Conservation (phyloP, 2,797 vertebrate species). For the Diplodus sargus region DNA sequence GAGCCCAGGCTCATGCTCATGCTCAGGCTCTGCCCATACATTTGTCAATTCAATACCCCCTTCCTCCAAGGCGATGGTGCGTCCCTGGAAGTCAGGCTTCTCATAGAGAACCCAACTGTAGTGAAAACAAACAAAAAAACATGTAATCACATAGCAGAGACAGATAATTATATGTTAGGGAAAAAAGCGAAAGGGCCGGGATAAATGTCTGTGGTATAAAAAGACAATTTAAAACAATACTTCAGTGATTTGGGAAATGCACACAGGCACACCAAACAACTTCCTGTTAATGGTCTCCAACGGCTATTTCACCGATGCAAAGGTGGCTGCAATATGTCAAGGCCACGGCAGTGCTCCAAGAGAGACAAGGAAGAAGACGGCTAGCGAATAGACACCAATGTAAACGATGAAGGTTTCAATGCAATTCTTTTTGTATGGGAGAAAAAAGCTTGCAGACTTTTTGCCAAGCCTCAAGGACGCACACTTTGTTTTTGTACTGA, state of each 20-base stretch:
- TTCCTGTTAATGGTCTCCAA: background rate
- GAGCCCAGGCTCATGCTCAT: too few relatives aligned
- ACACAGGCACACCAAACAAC: background rate
- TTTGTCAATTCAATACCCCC: slow-evolving; percentile 87
- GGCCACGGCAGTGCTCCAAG: background rate
- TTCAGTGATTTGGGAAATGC: background rate
- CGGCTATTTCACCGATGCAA: background rate
- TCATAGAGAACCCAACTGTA: slow-evolving; percentile 95
- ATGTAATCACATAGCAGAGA: background rate
- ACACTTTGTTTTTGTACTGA: background rate
- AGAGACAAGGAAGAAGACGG: background rate
- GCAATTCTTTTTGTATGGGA: background rate
- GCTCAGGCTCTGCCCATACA: slow-evolving; percentile 84
- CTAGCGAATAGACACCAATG: too few relatives aligned
- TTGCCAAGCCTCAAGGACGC: background rate
- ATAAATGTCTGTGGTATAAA: background rate
- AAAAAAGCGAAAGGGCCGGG: background rate
- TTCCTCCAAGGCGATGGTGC: slow-evolving; percentile 91
- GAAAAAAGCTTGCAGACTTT: background rate
- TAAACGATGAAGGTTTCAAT: background rate
- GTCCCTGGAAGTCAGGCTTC: slow-evolving; percentile 92
- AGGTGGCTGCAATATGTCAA: background rate
- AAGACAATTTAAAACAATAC: slow-evolving; percentile 1
- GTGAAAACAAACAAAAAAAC: background rate
- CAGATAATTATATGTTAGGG: background rate